phyloP scores from a whole-genome alignment of 2,113 vertebrate species.

The Hydrolagus affinis region DNA sequence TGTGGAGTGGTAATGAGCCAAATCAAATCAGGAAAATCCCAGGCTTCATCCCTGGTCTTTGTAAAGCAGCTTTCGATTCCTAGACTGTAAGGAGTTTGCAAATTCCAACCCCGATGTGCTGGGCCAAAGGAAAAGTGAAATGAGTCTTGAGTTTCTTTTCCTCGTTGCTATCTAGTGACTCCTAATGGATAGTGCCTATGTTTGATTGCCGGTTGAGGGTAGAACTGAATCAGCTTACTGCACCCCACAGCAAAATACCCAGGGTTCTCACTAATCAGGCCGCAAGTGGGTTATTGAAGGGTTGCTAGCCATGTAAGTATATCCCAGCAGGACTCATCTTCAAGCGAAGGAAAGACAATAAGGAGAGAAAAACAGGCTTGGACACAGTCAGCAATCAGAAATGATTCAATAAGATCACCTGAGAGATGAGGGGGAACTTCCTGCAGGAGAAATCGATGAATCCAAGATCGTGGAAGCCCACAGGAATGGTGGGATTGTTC shows the following conservation, averaged over 20 bases:
- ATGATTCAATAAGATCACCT: conserved; percentile 56
- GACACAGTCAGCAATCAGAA: neutral
- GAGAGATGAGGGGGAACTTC: conserved; percentile 90
- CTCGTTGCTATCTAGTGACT: neutral
- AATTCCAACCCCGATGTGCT: no score
- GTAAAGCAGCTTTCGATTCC: no score
- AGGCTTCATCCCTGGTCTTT: no score
- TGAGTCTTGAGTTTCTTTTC: neutral
- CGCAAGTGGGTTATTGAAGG: neutral
- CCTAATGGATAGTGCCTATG: neutral
- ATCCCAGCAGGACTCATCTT: neutral
- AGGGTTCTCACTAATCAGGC: neutral
- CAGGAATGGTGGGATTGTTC: conserved; percentile 90
- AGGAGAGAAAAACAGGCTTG: no score
- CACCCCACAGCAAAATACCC: neutral
- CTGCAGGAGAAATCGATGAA: conserved; percentile 95
- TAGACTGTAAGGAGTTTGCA: no score
- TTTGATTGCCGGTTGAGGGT: neutral
- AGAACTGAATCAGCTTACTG: no score
- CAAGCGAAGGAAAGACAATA: neutral
- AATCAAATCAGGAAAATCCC: no score
- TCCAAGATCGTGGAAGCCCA: conserved; percentile 90
- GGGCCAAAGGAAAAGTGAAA: no score
- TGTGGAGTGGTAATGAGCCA: no score
- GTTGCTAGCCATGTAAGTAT: neutral